Conservation (phyloP, 1,140 invertebrate species). For the Cataglyphis hispanica region DNA sequence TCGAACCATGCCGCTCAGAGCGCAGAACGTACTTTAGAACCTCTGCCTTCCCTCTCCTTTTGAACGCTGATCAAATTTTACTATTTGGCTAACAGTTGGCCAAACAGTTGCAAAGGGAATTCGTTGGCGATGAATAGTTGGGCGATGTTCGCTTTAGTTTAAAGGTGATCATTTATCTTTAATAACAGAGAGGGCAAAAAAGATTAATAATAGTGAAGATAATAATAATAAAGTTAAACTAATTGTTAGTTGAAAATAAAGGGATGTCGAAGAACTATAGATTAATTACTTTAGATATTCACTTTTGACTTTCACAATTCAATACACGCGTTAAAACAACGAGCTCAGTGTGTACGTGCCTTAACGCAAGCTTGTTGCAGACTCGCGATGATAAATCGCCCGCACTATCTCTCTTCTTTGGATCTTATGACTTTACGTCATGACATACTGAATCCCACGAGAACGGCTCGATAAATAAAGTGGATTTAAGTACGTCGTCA, state of each 20-base stretch:
- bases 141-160: slow-evolving; percentile 19
- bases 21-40: background rate
- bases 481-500: slow-evolving; percentile 57
- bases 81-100: slow-evolving; percentile 34
- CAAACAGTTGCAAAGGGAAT: slow-evolving; percentile 33
- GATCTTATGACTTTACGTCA: slow-evolving; percentile 48
- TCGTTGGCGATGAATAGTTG: slow-evolving; percentile 18
- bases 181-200: background rate
- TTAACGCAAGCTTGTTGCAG: slow-evolving; percentile 50
- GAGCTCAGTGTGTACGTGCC: slow-evolving; percentile 12
- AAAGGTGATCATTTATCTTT: background rate
- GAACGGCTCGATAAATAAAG: slow-evolving; percentile 43
- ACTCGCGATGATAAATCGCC: slow-evolving; percentile 52
- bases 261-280: background rate
- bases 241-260: background rate
- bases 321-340: background rate
- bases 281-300: background rate
- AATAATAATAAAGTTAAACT: background rate
- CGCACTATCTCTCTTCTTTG: slow-evolving; percentile 38
- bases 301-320: background rate
- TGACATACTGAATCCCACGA: slow-evolving; percentile 45
- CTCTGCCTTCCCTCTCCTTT: slow-evolving; percentile 25
- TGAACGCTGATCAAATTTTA: slow-evolving; percentile 13
- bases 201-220: background rate
- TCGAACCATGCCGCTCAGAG: background rate